Base-by-base conservation (phyloP, 2,113 vertebrate genomes). In the Xenopus laevis region DNA sequence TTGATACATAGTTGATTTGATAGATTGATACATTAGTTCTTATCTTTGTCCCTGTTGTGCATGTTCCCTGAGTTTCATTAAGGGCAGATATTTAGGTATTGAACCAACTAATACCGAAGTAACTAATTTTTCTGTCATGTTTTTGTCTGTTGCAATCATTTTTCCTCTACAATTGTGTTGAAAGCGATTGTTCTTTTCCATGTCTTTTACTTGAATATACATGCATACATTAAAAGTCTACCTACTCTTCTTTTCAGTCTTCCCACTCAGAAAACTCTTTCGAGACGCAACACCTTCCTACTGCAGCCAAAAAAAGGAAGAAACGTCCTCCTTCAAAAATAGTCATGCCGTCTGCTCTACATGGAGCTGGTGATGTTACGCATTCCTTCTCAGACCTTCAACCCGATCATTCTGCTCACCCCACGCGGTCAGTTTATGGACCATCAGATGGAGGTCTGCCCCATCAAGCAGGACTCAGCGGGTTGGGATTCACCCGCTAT, bases 361-460 rank as follows among this genome's bases (percentile, higher is more conserved):
- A 63, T 40, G 57, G 59, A 63, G 46, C 76, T 70, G 68, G 61
- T 62, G 76, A 72, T 53, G 30, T 69, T 33, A 69, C 74, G 87
- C 89, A 83, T 91, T 86, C 52, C 79, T 89, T 82, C 87, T 89
- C 1, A 89, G 91, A 5, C 89, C 89, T 58, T 87, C 87, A 46
- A 89, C 90, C 85, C 90, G 91, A 89, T 88, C 90, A 87, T 87
- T 90, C 0, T 87, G 90, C 91, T 79, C 82, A 84, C 17, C 33
- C 79, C 40, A 21, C 71, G 59, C 71, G 81, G 71, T 53, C 82
- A 81, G 20, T 79, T 79, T 58, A 79, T 86, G 72, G 77, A 79
- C 15, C 44, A 45, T 17, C 70, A 77, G 80, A 58, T 74, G 72
- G 10, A 30, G 71, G 68, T 74, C 70, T 27, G 16, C 74, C 61